Evolutionary conservation across 30 jellyfish, hydroid and myxozoan genomes (phyloP).

Genomic region (Morbakka virulenta): DNA sequence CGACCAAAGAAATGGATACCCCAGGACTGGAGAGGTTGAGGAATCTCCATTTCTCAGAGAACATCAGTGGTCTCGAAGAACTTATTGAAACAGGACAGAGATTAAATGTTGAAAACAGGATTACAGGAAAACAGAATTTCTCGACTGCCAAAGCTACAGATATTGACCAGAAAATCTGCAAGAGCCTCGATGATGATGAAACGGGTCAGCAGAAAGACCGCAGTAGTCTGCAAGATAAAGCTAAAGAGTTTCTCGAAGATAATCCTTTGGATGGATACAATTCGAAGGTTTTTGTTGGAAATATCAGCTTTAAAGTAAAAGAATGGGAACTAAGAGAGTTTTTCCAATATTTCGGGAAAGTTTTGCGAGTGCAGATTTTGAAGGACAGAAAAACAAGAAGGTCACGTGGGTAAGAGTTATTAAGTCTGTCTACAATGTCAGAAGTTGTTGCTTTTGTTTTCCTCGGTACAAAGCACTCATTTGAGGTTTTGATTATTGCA

Average conservation of each 20-base stretch:
- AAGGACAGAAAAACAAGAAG: constrained; percentile 72
- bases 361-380: constrained; percentile 57
- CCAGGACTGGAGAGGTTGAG: constrained; percentile 41
- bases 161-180: constrained; percentile 47
- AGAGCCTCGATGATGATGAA: background rate
- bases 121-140: constrained; percentile 17
- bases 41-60: constrained; percentile 51
- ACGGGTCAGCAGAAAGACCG: background rate
- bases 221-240: constrained; percentile 48
- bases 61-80: constrained; percentile 51
- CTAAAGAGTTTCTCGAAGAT: constrained; percentile 53
- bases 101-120: constrained; percentile 1
- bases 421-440: too few species aligned
- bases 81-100: background rate
- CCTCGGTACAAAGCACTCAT: too few species aligned
- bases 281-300: constrained; percentile 73
- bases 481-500: too few species aligned
- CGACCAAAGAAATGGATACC: constrained; percentile 35
- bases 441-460: too few species aligned
- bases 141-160: constrained; percentile 37
- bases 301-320: constrained; percentile 61
- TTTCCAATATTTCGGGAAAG: constrained; percentile 79
- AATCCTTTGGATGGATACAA: constrained; percentile 24
- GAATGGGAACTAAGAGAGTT: constrained; percentile 73
- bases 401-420: constrained; percentile 83